Evolutionary conservation across 1,140 invertebrate genomes (phyloP), one percentile per base, ranked within the genome.

Genomic region (Cheumatopsyche charites): DNA sequence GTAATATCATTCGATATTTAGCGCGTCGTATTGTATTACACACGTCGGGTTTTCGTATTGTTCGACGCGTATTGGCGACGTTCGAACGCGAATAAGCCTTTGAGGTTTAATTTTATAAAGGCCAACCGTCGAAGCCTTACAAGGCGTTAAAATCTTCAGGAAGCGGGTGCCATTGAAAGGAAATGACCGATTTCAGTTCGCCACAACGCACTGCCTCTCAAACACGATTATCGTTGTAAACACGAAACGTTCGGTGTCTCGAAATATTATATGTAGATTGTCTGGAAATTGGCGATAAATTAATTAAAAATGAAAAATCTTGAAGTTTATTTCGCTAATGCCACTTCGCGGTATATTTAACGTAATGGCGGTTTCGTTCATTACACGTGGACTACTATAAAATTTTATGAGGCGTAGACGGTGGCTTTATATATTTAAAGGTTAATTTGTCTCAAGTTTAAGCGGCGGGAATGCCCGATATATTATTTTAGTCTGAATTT

Each of bases 61-160:
- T 17, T n/a, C 12, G 45, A 17, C 19, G 47, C 19, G 19, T 52
- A 52, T 17, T 52, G 4, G 45, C 15, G 12, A 19, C 21, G 55
- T 58, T 11, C 55, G 21, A 58, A 58, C 25, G 43, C 29, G 29
- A 36, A 15, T 47, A 58, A 58, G 55, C 55, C 55, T 58, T 58
- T 58, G 55, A 58, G 55, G 55, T 58, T 58, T 58, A 58, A 58
- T 58, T 58, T 58, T 49, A 67, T 45, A 67, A 45, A 67, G 41
- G 63, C 47, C 63, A 45, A 26, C 42, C 36, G 11, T 3, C 13
- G 63, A 67, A 67, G 63, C 63, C 63, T 17, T 26, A 45, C 63
- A 67, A 67, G 47, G 63, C 25, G 63, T n/a, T 45, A 67, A 67
- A 67, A 67, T 67, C 63, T 67, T 26, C 63, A 67, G 63, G 63